Evolutionary conservation across 2,888 invertebrate species (phyloP), one percentile per base, ranked within the genome.

Genomic region (Plagodis dolabraria): DNA sequence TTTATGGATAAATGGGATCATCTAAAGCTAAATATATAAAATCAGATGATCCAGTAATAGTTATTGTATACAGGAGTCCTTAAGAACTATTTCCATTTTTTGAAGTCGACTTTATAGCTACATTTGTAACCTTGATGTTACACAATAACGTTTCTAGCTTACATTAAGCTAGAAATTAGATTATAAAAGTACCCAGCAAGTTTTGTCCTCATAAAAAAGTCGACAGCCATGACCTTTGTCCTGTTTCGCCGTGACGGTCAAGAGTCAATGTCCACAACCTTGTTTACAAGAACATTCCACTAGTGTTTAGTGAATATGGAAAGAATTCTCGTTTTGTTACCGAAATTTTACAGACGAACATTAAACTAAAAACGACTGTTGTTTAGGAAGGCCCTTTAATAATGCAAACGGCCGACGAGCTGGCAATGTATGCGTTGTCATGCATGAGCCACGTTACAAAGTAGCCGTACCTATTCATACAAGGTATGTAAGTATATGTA

Each of bases 351-450:
- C 71, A 71, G 68, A 63, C 62, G 62, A 65, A 65, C 70, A 74
- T 80, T 75, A 80, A 80, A 85, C 83, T 79, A 79, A 83, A 81
- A 77, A 79, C 72, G 64, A 60, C 67, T 60, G 70, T 79, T 77
- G 69, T 75, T 76, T 64, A 73, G 71, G 73, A 67, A 69, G 71
- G 67, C 75, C 68, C 68, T 73, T 88, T 83, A 86, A 86, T 86
- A 87, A 88, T 88, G 84, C 83, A 87, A 53, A 65, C 52, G 44
- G 60, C 65, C 61, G 72, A 69, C 69, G 72, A 68, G 54, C 51
- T 56, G 62, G 60, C 62, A 60, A 65, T 64, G 73, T 79, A 86
- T 83, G 85, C 83, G 85, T 78, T 78, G 82, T 80, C 84, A 83
- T 86, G 83, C 82, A 80, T 77, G 70, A 74, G 67, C 71, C 71